Base-by-base conservation (phyloP, 2,113 vertebrate genomes). In the Orcinus orca region DNA sequence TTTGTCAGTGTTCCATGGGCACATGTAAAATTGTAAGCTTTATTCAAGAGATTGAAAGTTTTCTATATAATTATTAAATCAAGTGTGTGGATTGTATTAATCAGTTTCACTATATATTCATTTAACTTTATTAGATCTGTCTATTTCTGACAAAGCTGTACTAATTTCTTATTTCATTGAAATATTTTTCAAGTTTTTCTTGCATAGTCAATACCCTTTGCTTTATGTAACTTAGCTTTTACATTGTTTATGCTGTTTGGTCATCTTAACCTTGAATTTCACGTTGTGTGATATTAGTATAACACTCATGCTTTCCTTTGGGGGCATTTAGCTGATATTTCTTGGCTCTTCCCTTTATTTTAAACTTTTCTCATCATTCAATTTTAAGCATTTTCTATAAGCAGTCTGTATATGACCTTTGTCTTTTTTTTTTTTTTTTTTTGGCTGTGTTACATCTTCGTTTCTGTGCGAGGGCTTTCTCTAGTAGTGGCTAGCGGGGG, bases 121-220 rank as follows among this genome's bases (percentile, higher is more conserved):
- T 84, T 92, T 96, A 68, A 23, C 71, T 83, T 55, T 94, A 44
- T 94, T 80, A 85, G 25, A 89, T 81, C n/a, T 29, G 47, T 73
- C n/a, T 26, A 38, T 73, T 89, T 92, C 58, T 89, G 33, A 74
- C 21, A 90, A 92, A 55, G 55, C 44, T 67, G 0, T 93, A 25
- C 23, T 92, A n/a, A 86, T 76, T 82, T 50, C 31, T 38, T n/a
- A 58, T 82, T 63, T 76, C 65, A 92, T 0, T 85, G 21, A 94
- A 80, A 53, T 68, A 44, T 67, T 89, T 89, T 92, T 31, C n/a
- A 92, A n/a, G 9, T 70, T 63, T 81, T 60, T 81, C 62, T 74
- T 38, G 29, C 36, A 36, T 93, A 87, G 62, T 82, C 36, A 93
- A 33, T 74, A 44, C 29, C 0, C 58, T 90, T 95, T 95, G 31